A percentile compares a stretch with the other conserved stretches of the same genome.
Evolutionary conservation across 1,140 invertebrate species (phyloP).

Genomic region (Aphelenchoides fujianensis): DNA sequence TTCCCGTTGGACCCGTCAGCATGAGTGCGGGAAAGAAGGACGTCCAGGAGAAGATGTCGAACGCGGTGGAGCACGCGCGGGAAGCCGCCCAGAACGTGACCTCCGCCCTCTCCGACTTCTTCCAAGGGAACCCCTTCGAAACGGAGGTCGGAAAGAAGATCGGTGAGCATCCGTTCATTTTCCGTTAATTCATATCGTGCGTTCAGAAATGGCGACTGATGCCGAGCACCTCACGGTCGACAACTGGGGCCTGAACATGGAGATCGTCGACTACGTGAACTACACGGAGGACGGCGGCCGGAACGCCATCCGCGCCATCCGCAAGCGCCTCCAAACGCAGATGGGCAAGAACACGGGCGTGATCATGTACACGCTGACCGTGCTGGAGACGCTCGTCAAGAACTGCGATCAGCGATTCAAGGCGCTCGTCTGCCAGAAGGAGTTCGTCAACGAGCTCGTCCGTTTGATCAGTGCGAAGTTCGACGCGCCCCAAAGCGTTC

Average conservation of each 20-base stretch:
- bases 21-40: slow-evolving; percentile 29
- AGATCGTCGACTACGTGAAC: slow-evolving; percentile 97
- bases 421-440: slow-evolving; percentile 83
- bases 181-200: slow-evolving; percentile 22
- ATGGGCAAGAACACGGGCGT: slow-evolving; percentile 90
- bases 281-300: slow-evolving; percentile 89
- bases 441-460: slow-evolving; percentile 75
- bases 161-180: slow-evolving; percentile 70
- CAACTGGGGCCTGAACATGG: slow-evolving; percentile 84
- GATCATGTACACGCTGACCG: slow-evolving; percentile 89
- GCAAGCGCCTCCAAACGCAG: slow-evolving; percentile 80
- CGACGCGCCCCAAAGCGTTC: slow-evolving; percentile 87
- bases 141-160: slow-evolving; percentile 89
- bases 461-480: slow-evolving; percentile 87
- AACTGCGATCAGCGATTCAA: slow-evolving; percentile 94
- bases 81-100: slow-evolving; percentile 67
- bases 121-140: slow-evolving; percentile 89
- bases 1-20: no score
- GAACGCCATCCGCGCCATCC: slow-evolving; percentile 94
- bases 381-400: slow-evolving; percentile 95
- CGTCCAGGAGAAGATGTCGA: slow-evolving; percentile 65
- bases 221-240: slow-evolving; percentile 77
- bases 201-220: slow-evolving; percentile 90
- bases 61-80: slow-evolving; percentile 62
- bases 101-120: slow-evolving; percentile 73